phyloP scores from a whole-genome alignment of 1,140 invertebrate genomes.

The Micrasema longulum region DNA sequence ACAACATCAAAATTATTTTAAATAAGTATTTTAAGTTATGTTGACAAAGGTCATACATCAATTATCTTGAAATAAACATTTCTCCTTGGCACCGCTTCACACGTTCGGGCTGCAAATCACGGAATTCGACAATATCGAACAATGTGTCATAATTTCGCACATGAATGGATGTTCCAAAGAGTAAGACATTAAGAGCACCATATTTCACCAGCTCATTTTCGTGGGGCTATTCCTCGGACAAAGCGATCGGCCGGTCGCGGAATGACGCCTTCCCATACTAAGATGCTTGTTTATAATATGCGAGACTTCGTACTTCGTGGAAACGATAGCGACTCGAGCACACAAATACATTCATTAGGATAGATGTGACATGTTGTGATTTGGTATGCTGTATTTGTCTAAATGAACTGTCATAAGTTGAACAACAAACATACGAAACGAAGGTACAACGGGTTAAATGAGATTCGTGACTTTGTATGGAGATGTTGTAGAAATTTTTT shows the following conservation, averaged over 20 bases:
- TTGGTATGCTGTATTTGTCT: slow-evolving; percentile 42
- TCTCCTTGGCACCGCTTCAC: no score
- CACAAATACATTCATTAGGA: slow-evolving; percentile 44
- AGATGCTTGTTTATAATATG: slow-evolving; percentile 29
- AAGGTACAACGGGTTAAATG: background rate
- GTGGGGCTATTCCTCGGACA: slow-evolving; percentile 5
- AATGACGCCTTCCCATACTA: background rate
- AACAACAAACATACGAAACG: slow-evolving; percentile 28
- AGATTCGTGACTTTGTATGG: slow-evolving; percentile 29
- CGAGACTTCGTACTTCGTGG: slow-evolving; percentile 18
- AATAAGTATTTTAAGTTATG: no score
- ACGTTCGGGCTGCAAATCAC: slow-evolving; percentile 13
- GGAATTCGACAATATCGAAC: slow-evolving; percentile 15
- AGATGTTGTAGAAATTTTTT: background rate
- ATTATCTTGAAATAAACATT: no score
- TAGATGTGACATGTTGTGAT: slow-evolving; percentile 46
- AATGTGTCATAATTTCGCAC: slow-evolving; percentile 19
- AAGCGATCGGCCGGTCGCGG: background rate
- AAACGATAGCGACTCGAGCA: slow-evolving; percentile 18
- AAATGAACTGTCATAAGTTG: slow-evolving; percentile 36
- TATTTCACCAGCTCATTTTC: slow-evolving; percentile 32
- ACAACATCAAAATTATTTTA: no score
- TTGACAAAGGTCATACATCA: no score
- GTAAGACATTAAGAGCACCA: slow-evolving; percentile 24
- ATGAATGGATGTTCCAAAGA: slow-evolving; percentile 22